Base-by-base conservation (phyloP, 2,797 vertebrate species). In the Epinephelus coioides region DNA sequence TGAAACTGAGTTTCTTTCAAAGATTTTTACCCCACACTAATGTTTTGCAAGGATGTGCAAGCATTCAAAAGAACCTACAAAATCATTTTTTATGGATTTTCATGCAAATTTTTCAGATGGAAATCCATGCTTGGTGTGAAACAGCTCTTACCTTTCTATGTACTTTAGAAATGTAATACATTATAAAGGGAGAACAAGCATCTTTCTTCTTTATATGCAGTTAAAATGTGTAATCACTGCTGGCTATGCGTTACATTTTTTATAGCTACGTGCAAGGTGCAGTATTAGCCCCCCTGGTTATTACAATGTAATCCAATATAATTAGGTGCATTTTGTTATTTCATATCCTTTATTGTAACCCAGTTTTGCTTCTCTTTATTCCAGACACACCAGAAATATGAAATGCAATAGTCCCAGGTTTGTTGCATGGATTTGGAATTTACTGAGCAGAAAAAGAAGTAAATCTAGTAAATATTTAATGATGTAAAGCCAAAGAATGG, bases 381-480 rank as follows among this genome's bases (percentile, higher is more conserved):
- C 2, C 5, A 27, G n/a, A 67, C 46, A 49, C 18, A 14, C 15
- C 13, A 5, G 7, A 67, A 40, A 44, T 54, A 34, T 43, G 50
- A 30, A 63, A 21, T 46, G 17, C 50, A 56, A 47, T 25, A 55
- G 21, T 34, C 25, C 25, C 23, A 44, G 47, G 21, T 40, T 49
- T 25, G 8, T 54, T 25, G 4, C 49, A 70, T 38, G 9, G 34
- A 53, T 38, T 5, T 21, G 12, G 9, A 23, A 30, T 38, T 34
- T 21, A 51, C n/a, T 40, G 13, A n/a, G 6, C n/a, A 19, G 25
- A 54, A 56, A 61, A 50, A 49, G 2, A 65, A 25, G 6, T 3
- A 40, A 27, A 49, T 40, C 6, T 7, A 3, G 12, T 23, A n/a
- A 82, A 73, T 61, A 51, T 59, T 63, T 73, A 6, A 63, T 21